phyloP scores from a whole-genome alignment of 2,113 vertebrate species.

The Forbesichthys papilliferus region DNA sequence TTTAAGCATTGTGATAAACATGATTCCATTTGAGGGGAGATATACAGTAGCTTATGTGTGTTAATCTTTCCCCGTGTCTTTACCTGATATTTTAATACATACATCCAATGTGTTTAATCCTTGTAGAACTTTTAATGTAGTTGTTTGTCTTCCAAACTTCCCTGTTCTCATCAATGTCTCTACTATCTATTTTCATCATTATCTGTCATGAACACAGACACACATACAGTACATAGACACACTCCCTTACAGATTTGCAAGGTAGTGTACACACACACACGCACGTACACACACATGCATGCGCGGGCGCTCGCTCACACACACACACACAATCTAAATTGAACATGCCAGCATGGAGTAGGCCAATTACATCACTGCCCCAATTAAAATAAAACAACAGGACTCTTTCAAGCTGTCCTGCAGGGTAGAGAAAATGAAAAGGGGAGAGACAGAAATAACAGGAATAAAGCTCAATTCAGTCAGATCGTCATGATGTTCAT shows the following conservation, averaged over 20 bases:
- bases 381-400: slow-evolving; percentile 80
- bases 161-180: background rate
- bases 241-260: background rate
- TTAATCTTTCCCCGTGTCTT: too few relatives aligned
- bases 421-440: slow-evolving; percentile 72
- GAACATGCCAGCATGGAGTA: slow-evolving; percentile 72
- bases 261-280: background rate
- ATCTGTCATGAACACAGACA: background rate
- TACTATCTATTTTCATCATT: background rate
- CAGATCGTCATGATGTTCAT: slow-evolving; percentile 72
- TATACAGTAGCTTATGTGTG: too few relatives aligned
- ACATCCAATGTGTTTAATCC: too few relatives aligned
- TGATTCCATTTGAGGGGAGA: too few relatives aligned
- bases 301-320: slow-evolving; percentile 5
- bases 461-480: slow-evolving; percentile 73
- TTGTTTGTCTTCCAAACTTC: too few relatives aligned
- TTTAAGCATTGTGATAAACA: too few relatives aligned
- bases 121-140: too few relatives aligned
- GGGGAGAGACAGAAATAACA: slow-evolving; percentile 59
- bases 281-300: slow-evolving; percentile 23
- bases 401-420: slow-evolving; percentile 76
- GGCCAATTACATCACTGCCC: slow-evolving; percentile 74
- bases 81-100: too few relatives aligned
- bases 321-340: slow-evolving; percentile 59
- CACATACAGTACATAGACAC: slow-evolving; percentile 5